Conservation (phyloP, 2,888 invertebrate species). For the Mythimna albipuncta region DNA sequence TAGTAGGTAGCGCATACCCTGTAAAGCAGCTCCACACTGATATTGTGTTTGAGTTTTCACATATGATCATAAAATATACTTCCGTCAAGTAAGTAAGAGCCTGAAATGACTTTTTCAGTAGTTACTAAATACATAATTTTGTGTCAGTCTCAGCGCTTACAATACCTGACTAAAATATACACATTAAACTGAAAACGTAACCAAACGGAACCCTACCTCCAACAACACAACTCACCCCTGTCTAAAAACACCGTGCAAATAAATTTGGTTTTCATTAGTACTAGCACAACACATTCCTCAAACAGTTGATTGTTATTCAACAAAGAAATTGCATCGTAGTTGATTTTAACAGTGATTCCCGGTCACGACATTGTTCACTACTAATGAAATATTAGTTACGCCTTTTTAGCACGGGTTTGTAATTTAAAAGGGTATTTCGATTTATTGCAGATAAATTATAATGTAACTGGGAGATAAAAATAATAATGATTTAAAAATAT, state of each 20-base stretch:
- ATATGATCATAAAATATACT: too few relatives aligned
- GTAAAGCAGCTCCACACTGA: too few relatives aligned
- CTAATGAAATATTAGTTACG: slow-evolving; percentile 61
- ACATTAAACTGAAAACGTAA: not conserved
- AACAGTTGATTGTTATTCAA: slow-evolving; percentile 65
- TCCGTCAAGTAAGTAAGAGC: not conserved
- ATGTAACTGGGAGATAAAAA: not conserved
- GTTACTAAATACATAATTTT: too few relatives aligned
- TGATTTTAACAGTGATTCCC: slow-evolving; percentile 64
- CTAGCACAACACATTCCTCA: slow-evolving; percentile 66
- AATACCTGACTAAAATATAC: too few relatives aligned
- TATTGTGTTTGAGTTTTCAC: too few relatives aligned
- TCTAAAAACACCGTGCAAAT: slow-evolving; percentile 54
- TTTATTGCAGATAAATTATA: not conserved
- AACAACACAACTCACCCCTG: slow-evolving; percentile 6
- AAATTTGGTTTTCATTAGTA: slow-evolving; percentile 67
- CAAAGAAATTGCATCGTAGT: slow-evolving; percentile 66
- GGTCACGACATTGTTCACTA: slow-evolving; percentile 58
- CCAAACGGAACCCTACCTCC: slow-evolving; percentile 38
- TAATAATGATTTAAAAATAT: not conserved
- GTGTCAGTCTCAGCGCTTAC: too few relatives aligned
- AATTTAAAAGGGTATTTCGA: slow-evolving; percentile 1
- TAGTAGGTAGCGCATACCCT: too few relatives aligned
- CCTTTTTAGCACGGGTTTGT: slow-evolving; percentile 38
- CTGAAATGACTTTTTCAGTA: not conserved